These are phyloP conservation scores for Criorhina ranunculi DNA, from an alignment of 2,888 invertebrate genomes.

Conservation along the genomic window DNA sequence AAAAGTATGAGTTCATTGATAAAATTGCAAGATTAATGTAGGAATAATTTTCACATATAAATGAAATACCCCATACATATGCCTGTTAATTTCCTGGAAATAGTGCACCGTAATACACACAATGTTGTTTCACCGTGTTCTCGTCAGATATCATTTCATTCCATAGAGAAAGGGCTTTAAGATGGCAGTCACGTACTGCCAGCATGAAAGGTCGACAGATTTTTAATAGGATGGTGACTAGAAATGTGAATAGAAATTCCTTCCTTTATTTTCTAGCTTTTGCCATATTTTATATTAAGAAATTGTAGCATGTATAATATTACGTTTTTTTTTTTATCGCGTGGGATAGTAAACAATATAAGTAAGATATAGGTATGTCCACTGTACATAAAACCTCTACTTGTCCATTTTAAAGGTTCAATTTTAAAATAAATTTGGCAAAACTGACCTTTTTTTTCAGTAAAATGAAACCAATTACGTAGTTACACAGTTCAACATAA, in stretches of 20 bases:
- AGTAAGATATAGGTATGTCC: not conserved
- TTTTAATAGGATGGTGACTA: conserved; percentile 66
- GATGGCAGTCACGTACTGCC: conserved; percentile 54
- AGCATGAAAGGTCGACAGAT: conserved; percentile 71
- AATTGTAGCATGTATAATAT: conserved; percentile 51
- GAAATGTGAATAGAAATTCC: conserved; percentile 56
- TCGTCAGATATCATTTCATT: conserved; percentile 46
- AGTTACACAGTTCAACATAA: too few relatives aligned
- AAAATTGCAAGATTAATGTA: not conserved
- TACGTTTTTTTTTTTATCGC: conserved; percentile 19
- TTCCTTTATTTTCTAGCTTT: conserved; percentile 29
- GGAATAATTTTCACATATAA: not conserved
- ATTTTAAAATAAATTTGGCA: too few relatives aligned
- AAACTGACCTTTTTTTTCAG: too few relatives aligned
- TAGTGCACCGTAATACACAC: conserved; percentile 34
- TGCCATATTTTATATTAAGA: conserved; percentile 45
- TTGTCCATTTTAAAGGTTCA: not conserved
- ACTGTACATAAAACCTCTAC: not conserved
- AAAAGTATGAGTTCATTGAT: not conserved
- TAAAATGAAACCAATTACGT: too few relatives aligned
- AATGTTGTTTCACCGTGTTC: conserved; percentile 29
- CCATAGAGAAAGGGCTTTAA: conserved; percentile 16
- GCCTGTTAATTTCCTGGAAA: conserved; percentile 45
- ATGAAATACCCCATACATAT: conserved; percentile 16
- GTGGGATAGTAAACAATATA: not conserved